Evolutionary conservation across 23 tunicate species (phyloP).

Genomic region (Oikopleura albicans): DNA sequence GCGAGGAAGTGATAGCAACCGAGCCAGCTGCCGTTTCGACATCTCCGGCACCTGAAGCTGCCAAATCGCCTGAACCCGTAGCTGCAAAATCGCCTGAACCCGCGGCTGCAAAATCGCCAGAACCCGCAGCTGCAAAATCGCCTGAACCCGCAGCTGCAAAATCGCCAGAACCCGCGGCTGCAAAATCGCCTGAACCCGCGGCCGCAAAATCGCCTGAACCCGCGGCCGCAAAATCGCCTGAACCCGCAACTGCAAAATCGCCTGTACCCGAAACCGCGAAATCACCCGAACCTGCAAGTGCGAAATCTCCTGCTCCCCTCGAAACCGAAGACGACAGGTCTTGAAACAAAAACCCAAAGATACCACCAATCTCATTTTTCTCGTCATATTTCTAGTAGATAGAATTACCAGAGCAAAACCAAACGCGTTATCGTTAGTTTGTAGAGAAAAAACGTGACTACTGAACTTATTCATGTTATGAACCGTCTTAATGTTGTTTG

Average conservation of each 20-base stretch:
- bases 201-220: not conserved
- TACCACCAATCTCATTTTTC: too few relatives aligned
- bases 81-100: not conserved
- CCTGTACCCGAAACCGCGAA: not conserved
- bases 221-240: conserved; percentile 5
- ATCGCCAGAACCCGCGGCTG: not conserved
- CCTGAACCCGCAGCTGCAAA: not conserved
- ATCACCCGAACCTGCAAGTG: not conserved
- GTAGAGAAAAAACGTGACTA: too few relatives aligned
- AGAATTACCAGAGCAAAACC: too few relatives aligned
- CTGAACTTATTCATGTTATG: too few relatives aligned
- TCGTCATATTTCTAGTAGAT: too few relatives aligned
- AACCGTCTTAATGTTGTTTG: too few relatives aligned
- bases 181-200: not conserved
- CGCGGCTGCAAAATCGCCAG: not conserved
- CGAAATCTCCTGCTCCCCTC: too few relatives aligned
- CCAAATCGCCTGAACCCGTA: not conserved
- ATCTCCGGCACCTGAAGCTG: not conserved
- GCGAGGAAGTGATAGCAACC: not conserved
- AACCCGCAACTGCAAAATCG: not conserved
- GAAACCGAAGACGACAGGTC: too few relatives aligned
- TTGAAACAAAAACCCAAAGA: too few relatives aligned
- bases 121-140: not conserved
- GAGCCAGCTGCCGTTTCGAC: not conserved
- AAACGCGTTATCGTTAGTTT: too few relatives aligned